These are phyloP conservation scores for Diloba caeruleocephala DNA, from an alignment of 2,888 invertebrate species.

Conservation along the genomic window DNA sequence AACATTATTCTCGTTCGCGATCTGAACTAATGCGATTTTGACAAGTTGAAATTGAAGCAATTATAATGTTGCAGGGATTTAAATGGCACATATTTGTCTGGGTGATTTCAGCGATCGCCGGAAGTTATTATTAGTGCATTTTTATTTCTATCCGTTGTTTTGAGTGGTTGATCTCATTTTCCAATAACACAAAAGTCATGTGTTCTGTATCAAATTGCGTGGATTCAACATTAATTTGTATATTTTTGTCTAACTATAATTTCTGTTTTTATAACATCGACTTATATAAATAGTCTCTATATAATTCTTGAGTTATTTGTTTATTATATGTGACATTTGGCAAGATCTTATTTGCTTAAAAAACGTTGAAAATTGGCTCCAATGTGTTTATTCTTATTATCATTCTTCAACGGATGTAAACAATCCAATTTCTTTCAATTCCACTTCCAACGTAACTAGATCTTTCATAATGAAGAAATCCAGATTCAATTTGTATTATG, in stretches of 20 bases:
- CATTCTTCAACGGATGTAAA: constrained; percentile 61
- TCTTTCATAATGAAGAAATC: constrained; percentile 35
- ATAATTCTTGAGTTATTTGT: constrained; percentile 1
- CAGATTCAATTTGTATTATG: constrained; percentile 44
- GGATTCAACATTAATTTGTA: too few species aligned
- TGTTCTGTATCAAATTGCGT: too few species aligned
- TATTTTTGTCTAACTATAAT: background rate
- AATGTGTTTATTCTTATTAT: constrained; percentile 56
- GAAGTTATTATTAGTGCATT: constrained; percentile 69
- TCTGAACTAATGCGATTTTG: constrained; percentile 87
- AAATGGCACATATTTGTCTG: constrained; percentile 80
- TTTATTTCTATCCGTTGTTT: constrained; percentile 18
- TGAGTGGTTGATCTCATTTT: constrained; percentile 12
- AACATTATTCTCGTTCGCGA: constrained; percentile 75
- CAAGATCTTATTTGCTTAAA: constrained; percentile 29
- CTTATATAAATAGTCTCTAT: too few species aligned
- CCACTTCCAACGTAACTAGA: constrained; percentile 54
- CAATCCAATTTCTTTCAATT: constrained; percentile 67
- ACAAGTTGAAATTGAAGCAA: constrained; percentile 87
- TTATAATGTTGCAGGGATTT: constrained; percentile 84
- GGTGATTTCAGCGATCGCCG: constrained; percentile 63
- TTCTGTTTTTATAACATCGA: too few species aligned
- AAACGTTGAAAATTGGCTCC: constrained; percentile 41
- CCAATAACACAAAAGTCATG: too few species aligned
- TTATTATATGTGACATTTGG: constrained; percentile 7